Evolutionary conservation across 2,113 vertebrate genomes (phyloP).

Genomic region (Trachemys scripta): DNA sequence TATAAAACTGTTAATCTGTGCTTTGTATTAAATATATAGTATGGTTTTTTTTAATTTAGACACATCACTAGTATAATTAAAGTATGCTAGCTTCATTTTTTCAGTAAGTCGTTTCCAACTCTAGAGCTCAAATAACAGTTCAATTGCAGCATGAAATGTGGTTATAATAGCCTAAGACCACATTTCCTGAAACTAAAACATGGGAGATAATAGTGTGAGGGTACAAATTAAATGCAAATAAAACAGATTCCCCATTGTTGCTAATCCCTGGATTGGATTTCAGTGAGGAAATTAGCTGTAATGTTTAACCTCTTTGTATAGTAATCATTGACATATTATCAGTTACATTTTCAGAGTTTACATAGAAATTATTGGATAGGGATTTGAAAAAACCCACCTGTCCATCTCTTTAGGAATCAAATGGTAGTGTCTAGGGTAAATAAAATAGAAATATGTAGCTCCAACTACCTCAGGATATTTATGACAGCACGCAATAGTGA

Average conservation of each 20-base stretch:
- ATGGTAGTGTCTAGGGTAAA: conserved; percentile 31
- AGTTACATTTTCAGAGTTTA: conserved; percentile 72
- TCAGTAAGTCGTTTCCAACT: conserved; percentile 77
- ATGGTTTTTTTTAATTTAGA: conserved; percentile 81
- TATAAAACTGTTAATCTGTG: conserved; percentile 84
- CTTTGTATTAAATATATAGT: conserved; percentile 81
- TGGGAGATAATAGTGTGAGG: conserved; percentile 82
- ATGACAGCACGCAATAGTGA: background rate
- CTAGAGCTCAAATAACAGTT: conserved; percentile 82
- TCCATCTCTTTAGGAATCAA: conserved; percentile 50
- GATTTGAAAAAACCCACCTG: conserved; percentile 43
- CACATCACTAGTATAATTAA: conserved; percentile 82
- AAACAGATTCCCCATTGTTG: conserved; percentile 82
- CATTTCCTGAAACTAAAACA: conserved; percentile 84
- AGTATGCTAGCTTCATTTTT: conserved; percentile 81
- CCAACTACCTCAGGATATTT: background rate
- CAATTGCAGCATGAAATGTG: conserved; percentile 83
- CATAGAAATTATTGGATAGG: conserved; percentile 45
- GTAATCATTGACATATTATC: conserved; percentile 70
- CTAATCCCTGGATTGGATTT: conserved; percentile 81
- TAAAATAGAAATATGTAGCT: background rate
- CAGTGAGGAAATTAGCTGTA: conserved; percentile 76
- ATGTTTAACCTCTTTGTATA: conserved; percentile 74
- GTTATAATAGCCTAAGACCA: conserved; percentile 83
- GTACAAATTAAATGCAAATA: conserved; percentile 89